phyloP scores from a whole-genome alignment of 1,140 invertebrate genomes.

The Solenopsis invicta region DNA sequence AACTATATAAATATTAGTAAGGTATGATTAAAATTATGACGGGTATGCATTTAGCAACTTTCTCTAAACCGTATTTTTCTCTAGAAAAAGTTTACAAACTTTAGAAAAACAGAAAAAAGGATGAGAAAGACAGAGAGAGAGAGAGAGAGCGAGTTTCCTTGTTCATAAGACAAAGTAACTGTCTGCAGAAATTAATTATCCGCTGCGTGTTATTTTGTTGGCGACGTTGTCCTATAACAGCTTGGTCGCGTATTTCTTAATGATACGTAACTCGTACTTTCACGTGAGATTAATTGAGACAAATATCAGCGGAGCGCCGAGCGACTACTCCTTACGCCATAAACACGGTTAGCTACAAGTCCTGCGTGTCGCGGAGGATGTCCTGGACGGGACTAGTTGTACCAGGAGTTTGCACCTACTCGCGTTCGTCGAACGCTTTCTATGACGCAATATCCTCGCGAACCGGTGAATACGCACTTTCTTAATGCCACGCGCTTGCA shows the following conservation, averaged over 20 bases:
- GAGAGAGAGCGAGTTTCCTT: not conserved
- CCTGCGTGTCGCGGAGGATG: not conserved
- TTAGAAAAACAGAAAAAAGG: constrained; percentile 26
- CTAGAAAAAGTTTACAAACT: constrained; percentile 16
- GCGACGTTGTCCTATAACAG: constrained; percentile 16
- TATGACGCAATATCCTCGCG: constrained; percentile 53
- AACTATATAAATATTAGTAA: too few relatives aligned
- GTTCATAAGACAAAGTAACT: constrained; percentile 9
- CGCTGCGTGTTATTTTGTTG: constrained; percentile 23
- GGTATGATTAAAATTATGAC: too few relatives aligned
- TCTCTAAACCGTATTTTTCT: not conserved
- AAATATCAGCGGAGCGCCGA: constrained; percentile 20
- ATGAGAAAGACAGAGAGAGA: not conserved
- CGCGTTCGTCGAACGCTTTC: constrained; percentile 51
- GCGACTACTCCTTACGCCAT: constrained; percentile 22
- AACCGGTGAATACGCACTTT: constrained; percentile 45
- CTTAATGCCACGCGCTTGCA: constrained; percentile 43
- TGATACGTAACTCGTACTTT: constrained; percentile 52
- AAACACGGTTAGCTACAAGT: constrained; percentile 29
- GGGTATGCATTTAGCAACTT: too few relatives aligned
- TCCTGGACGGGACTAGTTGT: constrained; percentile 9
- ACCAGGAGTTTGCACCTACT: constrained; percentile 32
- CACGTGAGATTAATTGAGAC: constrained; percentile 55
- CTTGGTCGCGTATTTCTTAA: constrained; percentile 51
- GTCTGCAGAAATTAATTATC: constrained; percentile 38